Conservation (phyloP, 2,113 vertebrate genomes). For the Triplophysa rosa region DNA sequence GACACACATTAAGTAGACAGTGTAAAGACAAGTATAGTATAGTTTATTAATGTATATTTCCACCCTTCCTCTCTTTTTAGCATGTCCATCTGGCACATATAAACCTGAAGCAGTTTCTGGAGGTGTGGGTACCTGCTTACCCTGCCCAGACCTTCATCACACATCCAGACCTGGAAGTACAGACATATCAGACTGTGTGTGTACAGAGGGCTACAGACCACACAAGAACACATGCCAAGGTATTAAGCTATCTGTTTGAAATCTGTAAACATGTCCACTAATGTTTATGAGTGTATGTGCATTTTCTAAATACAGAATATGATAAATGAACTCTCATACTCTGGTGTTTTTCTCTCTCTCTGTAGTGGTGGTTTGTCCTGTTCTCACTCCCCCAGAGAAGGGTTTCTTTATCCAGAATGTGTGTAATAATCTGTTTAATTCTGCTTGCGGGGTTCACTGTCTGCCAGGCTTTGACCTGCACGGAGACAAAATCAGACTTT, state of each 20-base stretch:
- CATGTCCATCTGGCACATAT: slow-evolving; percentile 90
- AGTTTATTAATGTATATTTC: background rate
- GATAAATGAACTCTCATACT: background rate
- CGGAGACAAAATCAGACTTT: slow-evolving; percentile 88
- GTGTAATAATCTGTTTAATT: slow-evolving; percentile 92
- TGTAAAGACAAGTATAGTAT: too few species aligned
- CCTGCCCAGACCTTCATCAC: slow-evolving; percentile 84
- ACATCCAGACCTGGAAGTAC: slow-evolving; percentile 91
- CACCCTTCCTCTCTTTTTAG: slow-evolving; percentile 65
- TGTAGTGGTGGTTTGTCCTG: slow-evolving; percentile 86
- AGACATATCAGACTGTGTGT: slow-evolving; percentile 81
- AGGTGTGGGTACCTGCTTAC: slow-evolving; percentile 83
- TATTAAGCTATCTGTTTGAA: slow-evolving; percentile 54
- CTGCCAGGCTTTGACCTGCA: slow-evolving; percentile 87
- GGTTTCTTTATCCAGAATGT: slow-evolving; percentile 92
- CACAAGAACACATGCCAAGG: slow-evolving; percentile 84
- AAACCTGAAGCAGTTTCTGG: slow-evolving; percentile 89
- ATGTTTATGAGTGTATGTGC: slow-evolving; percentile 16
- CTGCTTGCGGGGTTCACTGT: slow-evolving; percentile 91
- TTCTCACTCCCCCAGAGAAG: slow-evolving; percentile 85
- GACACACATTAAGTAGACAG: too few species aligned
- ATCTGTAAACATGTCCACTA: background rate
- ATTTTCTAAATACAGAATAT: background rate
- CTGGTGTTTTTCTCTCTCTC: background rate
- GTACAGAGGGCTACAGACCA: slow-evolving; percentile 81